Conservation (phyloP, 2,888 invertebrate genomes). For the Chaetogeoica ovagalla region DNA sequence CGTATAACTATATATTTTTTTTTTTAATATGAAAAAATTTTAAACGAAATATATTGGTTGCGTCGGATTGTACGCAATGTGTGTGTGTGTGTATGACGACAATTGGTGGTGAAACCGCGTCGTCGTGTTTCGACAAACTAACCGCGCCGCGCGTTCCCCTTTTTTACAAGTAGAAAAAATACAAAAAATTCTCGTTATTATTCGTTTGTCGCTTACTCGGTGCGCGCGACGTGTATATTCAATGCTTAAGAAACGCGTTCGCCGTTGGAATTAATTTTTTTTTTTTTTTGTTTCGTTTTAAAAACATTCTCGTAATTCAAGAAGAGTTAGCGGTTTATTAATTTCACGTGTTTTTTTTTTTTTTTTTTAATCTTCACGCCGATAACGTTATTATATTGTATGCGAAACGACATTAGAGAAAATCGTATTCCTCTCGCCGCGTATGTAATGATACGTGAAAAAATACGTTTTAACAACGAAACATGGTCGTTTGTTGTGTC, state of each 20-base stretch:
- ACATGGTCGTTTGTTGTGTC: too few relatives aligned
- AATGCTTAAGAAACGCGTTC: slow-evolving; percentile 14
- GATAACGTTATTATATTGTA: neutral
- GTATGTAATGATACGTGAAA: too few relatives aligned
- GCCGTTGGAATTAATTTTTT: slow-evolving; percentile 22
- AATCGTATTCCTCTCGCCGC: neutral
- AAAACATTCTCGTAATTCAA: neutral
- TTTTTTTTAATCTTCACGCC: too few relatives aligned
- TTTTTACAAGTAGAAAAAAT: too few relatives aligned
- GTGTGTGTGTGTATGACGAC: neutral
- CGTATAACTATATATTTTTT: too few relatives aligned
- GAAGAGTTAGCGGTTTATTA: neutral
- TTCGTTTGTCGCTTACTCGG: slow-evolving; percentile 22
- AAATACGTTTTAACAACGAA: too few relatives aligned
- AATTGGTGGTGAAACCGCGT: neutral
- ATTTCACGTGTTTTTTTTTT: neutral
- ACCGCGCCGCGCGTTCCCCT: neutral
- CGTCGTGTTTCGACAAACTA: neutral
- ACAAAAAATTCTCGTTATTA: neutral
- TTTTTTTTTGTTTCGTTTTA: slow-evolving; percentile 12
- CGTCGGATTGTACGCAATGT: too few relatives aligned
- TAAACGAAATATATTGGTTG: neutral
- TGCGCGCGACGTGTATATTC: slow-evolving; percentile 1
- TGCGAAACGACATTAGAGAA: neutral
- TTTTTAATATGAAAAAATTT: neutral